phyloP scores from a whole-genome alignment of 2,888 invertebrate genomes.

The Idaea dimidiata region DNA sequence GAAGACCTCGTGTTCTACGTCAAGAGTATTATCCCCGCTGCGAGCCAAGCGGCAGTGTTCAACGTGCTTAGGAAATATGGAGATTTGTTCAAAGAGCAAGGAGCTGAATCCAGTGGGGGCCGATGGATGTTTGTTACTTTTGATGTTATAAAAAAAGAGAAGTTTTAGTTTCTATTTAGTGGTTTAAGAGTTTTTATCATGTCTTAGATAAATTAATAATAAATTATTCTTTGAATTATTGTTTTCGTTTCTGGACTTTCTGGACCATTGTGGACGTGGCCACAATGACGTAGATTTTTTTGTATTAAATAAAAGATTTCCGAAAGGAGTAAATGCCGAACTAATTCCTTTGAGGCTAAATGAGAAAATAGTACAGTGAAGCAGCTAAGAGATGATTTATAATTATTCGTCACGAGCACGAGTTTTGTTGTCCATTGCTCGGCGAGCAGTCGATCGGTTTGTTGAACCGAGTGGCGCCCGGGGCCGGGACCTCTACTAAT shows the following conservation, averaged over 20 bases:
- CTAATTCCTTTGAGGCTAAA: too few species aligned
- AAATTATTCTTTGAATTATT: not conserved
- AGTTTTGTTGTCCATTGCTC: too few species aligned
- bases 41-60: constrained; percentile 44
- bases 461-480: too few species aligned
- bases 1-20: constrained; percentile 63
- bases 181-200: not conserved
- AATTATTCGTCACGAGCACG: too few species aligned
- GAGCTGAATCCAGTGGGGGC: constrained; percentile 53
- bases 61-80: constrained; percentile 48
- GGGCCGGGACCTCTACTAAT: too few species aligned
- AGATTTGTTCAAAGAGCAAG: constrained; percentile 43
- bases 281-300: too few species aligned
- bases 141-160: constrained; percentile 43
- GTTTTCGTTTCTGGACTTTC: not conserved
- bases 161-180: not conserved
- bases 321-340: too few species aligned
- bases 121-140: constrained; percentile 58
- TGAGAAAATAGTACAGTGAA: too few species aligned
- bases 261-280: too few species aligned
- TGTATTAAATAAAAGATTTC: too few species aligned
- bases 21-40: constrained; percentile 49
- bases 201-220: constrained; percentile 6
- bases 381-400: too few species aligned
- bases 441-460: too few species aligned